Evolutionary conservation across 2,888 invertebrate genomes (phyloP), one percentile per base, ranked within the genome.

Genomic region (Scaptomyza parva): DNA sequence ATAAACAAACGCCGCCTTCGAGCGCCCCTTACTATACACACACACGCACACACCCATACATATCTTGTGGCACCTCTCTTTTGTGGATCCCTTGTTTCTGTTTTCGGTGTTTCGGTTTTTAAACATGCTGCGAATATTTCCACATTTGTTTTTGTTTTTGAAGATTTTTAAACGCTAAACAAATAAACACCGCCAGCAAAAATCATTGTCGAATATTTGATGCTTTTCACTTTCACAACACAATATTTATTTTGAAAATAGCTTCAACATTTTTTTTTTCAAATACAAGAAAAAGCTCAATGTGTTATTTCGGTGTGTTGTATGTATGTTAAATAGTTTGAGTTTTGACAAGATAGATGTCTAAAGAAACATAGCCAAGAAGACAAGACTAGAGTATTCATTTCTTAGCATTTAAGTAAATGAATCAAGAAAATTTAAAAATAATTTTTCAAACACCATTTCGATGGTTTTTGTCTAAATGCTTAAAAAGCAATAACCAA

Each of bases 1-100:
- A 84, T 86, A 88, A 85, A 82, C 68, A 89, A 89, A 86, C 86
- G 89, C 89, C 89, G 71, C 72, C 58, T 52, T 37, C 59, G 40
- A 57, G 53, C 70, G 47, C 51, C 58, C 43, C 64, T 48, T 48
- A 24, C n/a, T n/a, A n/a, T n/a, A 51, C 62, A 55, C 63, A 47
- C 14, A 35, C n/a, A 51, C 63, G 54, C 63, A 47, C 73, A 47
- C 14, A 35, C n/a, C 48, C 63, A 52, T 61, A 47, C 73, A 66
- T 65, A 51, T 83, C 77, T 63, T 76, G 62, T 81, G 70, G 77
- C 86, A 86, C 80, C 86, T 84, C 66, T 14, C 35, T 35, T 50
- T 43, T 57, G 4, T 65, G 53, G 66, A 76, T 76, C 83, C 82
- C 55, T 52, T 33, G 47, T 28, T 26, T 0, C 8, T 4, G 2